phyloP scores from a whole-genome alignment of 2,797 vertebrate species.

The Pipistrellus pygmaeus region DNA sequence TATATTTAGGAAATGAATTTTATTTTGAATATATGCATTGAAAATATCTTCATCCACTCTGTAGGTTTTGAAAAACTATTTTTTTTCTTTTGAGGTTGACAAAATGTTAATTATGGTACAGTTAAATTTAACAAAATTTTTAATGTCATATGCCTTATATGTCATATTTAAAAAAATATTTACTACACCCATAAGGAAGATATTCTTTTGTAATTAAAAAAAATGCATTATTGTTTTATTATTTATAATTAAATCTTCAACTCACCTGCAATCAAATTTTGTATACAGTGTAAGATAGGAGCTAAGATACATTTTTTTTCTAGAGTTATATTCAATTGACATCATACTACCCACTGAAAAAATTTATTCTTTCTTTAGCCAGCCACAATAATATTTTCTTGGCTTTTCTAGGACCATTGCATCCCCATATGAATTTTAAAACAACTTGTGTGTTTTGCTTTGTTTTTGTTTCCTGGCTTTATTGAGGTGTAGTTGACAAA shows the following conservation, averaged over 20 bases:
- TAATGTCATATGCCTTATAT: neutral
- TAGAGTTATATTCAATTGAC: neutral
- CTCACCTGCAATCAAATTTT: slow-evolving; percentile 7
- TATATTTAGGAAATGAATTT: neutral
- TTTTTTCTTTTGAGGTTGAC: neutral
- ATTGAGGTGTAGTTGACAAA: no score
- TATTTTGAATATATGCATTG: neutral
- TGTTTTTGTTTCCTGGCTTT: no score
- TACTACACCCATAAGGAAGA: neutral
- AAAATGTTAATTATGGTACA: neutral
- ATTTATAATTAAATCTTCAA: neutral
- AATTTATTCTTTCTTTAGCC: neutral
- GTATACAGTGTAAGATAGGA: neutral
- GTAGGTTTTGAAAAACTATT: neutral
- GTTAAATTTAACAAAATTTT: neutral
- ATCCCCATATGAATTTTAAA: neutral
- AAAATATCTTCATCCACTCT: neutral
- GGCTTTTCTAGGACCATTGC: neutral
- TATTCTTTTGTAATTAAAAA: neutral
- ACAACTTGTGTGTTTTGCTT: no score
- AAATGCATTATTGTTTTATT: neutral
- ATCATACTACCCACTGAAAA: neutral
- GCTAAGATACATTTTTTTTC: neutral
- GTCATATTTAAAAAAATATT: neutral
- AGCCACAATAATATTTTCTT: neutral